Conservation (phyloP, 37 sponge, comb jelly and placozoan species). For the Chondrilla cf. caribensis region DNA sequence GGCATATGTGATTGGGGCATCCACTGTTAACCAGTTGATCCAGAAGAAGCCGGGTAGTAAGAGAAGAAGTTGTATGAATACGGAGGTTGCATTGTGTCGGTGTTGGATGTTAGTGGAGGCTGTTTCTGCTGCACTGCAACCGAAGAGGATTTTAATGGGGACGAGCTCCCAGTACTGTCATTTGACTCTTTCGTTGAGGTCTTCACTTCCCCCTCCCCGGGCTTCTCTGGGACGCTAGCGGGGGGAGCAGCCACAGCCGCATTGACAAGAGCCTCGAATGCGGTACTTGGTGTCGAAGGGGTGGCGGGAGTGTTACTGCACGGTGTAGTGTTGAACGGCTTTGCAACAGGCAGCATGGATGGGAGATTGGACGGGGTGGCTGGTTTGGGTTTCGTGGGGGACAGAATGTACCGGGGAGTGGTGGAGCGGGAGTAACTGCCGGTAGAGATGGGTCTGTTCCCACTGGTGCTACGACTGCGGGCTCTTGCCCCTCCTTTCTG, state of each 20-base stretch:
- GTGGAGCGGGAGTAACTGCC: not conserved
- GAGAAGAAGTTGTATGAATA: no score
- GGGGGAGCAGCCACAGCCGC: constrained; percentile 67
- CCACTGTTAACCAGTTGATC: no score
- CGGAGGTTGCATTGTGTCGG: no score
- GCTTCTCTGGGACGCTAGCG: constrained; percentile 38
- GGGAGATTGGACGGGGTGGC: not conserved
- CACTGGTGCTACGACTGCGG: constrained; percentile 48
- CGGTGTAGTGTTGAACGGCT: not conserved
- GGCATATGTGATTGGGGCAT: no score
- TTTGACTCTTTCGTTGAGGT: no score
- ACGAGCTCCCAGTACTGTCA: no score
- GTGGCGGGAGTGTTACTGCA: not conserved
- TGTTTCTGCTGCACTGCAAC: no score
- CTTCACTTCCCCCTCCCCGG: not conserved
- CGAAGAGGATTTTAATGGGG: no score
- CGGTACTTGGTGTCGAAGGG: constrained; percentile 20
- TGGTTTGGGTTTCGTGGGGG: constrained; percentile 3
- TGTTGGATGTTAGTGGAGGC: no score
- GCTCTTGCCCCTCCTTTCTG: constrained; percentile 36
- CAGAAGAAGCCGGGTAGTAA: no score
- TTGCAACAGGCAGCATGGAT: not conserved
- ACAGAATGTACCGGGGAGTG: not conserved
- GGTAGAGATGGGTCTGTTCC: constrained; percentile 43
- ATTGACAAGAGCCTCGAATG: constrained; percentile 70